These are phyloP conservation scores for Arothron firmamentum DNA, from an alignment of 2,113 vertebrate species.

Conservation along the genomic window DNA sequence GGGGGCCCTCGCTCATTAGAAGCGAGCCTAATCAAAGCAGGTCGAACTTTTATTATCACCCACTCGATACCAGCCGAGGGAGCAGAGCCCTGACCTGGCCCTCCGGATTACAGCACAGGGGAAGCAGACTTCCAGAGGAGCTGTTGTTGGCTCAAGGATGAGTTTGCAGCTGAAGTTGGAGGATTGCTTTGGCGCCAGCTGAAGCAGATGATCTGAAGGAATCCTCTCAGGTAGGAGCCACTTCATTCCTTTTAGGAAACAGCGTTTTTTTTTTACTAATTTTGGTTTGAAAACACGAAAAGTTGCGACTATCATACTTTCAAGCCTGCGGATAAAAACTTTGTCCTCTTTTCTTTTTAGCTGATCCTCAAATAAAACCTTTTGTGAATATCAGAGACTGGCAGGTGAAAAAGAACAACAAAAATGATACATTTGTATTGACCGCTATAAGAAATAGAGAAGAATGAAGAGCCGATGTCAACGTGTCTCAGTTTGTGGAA, in stretches of 20 bases:
- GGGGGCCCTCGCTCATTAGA: constrained; percentile 54
- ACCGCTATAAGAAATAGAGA: too few relatives aligned
- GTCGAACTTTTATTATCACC: constrained; percentile 83
- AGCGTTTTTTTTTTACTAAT: neutral
- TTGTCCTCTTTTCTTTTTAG: too few relatives aligned
- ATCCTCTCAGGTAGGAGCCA: constrained; percentile 49
- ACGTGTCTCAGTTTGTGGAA: neutral
- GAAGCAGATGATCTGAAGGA: constrained; percentile 41
- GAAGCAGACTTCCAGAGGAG: constrained; percentile 21
- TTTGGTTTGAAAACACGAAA: neutral
- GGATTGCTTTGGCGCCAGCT: constrained; percentile 4
- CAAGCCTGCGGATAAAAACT: too few relatives aligned
- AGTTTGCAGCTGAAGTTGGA: constrained; percentile 17
- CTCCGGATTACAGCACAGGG: constrained; percentile 25
- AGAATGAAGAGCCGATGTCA: too few relatives aligned
- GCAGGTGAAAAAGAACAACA: too few relatives aligned
- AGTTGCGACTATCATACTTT: too few relatives aligned
- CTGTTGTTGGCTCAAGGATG: constrained; percentile 8
- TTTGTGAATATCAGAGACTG: too few relatives aligned
- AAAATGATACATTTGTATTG: too few relatives aligned
- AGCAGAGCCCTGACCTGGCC: constrained; percentile 25
- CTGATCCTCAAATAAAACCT: too few relatives aligned
- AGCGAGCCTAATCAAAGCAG: constrained; percentile 75
- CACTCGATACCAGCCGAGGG: constrained; percentile 72
- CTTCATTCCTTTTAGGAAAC: neutral